A percentile compares a stretch with the other conserved stretches of the same genome.
These are phyloP conservation scores for Clavelina lepadiformis DNA, from an alignment of 23 tunicate genomes.

Conservation along the genomic window DNA sequence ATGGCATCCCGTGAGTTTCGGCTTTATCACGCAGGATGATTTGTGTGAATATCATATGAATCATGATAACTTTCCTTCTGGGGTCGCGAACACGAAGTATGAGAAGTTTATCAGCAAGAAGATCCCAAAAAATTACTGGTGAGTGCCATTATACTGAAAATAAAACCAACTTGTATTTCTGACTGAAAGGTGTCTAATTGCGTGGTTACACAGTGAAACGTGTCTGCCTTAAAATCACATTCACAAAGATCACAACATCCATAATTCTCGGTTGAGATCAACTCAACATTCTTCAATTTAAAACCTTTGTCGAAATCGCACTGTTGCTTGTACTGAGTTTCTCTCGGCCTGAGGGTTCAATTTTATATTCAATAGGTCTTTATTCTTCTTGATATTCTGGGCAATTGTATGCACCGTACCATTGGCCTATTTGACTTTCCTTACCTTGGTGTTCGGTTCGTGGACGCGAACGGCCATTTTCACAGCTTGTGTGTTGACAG, in stretches of 20 bases:
- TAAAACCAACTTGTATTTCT: too few relatives aligned
- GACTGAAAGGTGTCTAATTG: too few relatives aligned
- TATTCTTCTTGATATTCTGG: constrained; percentile 56
- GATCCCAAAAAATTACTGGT: constrained; percentile 21
- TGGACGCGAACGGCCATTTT: constrained; percentile 5
- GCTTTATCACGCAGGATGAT: constrained; percentile 30
- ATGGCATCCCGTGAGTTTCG: too few relatives aligned
- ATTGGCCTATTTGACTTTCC: constrained; percentile 21
- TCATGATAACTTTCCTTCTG: constrained; percentile 34
- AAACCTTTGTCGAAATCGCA: too few relatives aligned
- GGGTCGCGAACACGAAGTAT: constrained; percentile 18
- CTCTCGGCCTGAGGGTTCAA: not conserved
- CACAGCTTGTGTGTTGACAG: not conserved
- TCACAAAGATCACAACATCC: too few relatives aligned
- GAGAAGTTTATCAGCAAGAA: constrained; percentile 14
- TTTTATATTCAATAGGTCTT: constrained; percentile 16
- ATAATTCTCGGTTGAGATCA: too few relatives aligned
- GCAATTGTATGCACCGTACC: constrained; percentile 25
- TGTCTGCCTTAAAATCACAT: too few relatives aligned
- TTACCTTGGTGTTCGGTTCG: constrained; percentile 19
- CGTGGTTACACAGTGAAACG: too few relatives aligned
- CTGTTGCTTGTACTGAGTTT: not conserved
- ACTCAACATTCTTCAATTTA: too few relatives aligned
- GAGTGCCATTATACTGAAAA: constrained; percentile 5
- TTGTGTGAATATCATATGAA: constrained; percentile 33